A percentile compares a stretch with the other conserved stretches of the same genome.
phyloP scores from a whole-genome alignment of 2,113 vertebrate species.

The Elephantulus edwardii region DNA sequence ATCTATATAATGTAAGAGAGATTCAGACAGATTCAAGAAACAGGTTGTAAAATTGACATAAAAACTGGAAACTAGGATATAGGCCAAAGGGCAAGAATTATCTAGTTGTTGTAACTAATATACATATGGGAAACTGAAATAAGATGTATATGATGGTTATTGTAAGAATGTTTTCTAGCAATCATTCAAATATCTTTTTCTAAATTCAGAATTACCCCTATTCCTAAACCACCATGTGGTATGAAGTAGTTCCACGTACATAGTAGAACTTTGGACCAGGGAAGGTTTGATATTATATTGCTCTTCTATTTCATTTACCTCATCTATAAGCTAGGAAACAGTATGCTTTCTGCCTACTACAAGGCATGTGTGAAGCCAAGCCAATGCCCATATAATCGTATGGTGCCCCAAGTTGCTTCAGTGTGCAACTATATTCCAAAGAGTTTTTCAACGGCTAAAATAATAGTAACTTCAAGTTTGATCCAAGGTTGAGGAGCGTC shows the following conservation, averaged over 20 bases:
- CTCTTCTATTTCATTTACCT: background rate
- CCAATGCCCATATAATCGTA: background rate
- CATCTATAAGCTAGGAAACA: background rate
- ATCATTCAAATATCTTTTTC: background rate
- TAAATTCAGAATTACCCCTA: background rate
- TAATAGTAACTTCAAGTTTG: background rate
- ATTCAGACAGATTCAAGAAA: background rate
- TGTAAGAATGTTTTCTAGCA: constrained; percentile 4
- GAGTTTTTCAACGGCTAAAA: background rate
- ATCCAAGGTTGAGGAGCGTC: background rate
- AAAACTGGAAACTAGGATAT: background rate
- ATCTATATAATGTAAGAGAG: background rate
- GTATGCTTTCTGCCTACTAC: background rate
- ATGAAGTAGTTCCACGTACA: background rate
- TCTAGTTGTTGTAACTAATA: background rate
- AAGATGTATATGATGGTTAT: background rate
- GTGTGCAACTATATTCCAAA: background rate
- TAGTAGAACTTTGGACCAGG: background rate
- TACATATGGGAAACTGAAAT: background rate
- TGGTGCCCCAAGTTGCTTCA: background rate
- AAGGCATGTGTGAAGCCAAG: background rate
- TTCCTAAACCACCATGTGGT: background rate
- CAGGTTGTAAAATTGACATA: background rate
- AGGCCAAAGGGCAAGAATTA: background rate
- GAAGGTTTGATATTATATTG: background rate